A percentile compares a stretch with the other conserved stretches of the same genome.
phyloP scores from a whole-genome alignment of 2,888 invertebrate genomes.

The Mayetiola destructor region DNA sequence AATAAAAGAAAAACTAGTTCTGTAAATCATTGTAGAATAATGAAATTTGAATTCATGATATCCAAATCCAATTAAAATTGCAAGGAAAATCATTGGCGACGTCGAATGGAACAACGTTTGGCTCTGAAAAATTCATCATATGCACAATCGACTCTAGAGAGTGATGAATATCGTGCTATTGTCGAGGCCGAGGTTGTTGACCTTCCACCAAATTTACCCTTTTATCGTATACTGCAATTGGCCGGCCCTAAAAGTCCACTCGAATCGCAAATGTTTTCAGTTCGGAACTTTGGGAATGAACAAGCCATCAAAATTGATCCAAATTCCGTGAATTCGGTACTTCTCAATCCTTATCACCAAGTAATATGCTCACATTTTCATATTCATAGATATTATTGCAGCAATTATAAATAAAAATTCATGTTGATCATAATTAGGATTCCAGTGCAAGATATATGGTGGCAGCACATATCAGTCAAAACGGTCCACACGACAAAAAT shows the following conservation, averaged over 20 bases:
- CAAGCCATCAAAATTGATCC: constrained; percentile 46
- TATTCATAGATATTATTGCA: no score
- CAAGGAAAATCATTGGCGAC: constrained; percentile 44
- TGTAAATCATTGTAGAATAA: background rate
- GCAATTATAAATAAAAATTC: no score
- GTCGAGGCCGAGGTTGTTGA: constrained; percentile 32
- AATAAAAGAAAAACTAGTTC: background rate
- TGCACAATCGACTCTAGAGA: constrained; percentile 5
- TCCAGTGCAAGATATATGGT: constrained; percentile 3
- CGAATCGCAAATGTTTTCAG: constrained; percentile 52
- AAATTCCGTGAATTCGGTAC: constrained; percentile 71
- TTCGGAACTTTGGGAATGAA: constrained; percentile 31
- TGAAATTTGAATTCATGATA: background rate
- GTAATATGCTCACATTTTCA: constrained; percentile 23
- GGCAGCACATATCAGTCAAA: background rate
- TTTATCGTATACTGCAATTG: constrained; percentile 30
- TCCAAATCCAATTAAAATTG: constrained; percentile 16
- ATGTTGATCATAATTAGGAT: no score
- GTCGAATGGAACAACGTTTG: background rate
- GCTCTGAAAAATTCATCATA: constrained; percentile 33
- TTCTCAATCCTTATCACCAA: constrained; percentile 64
- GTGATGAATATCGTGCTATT: constrained; percentile 23
- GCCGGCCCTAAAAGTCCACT: constrained; percentile 72
- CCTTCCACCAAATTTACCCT: constrained; percentile 31
- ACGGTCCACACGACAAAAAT: background rate